Evolutionary conservation across 2,797 vertebrate species (phyloP).

Genomic region (Phylloscopus collybita): DNA sequence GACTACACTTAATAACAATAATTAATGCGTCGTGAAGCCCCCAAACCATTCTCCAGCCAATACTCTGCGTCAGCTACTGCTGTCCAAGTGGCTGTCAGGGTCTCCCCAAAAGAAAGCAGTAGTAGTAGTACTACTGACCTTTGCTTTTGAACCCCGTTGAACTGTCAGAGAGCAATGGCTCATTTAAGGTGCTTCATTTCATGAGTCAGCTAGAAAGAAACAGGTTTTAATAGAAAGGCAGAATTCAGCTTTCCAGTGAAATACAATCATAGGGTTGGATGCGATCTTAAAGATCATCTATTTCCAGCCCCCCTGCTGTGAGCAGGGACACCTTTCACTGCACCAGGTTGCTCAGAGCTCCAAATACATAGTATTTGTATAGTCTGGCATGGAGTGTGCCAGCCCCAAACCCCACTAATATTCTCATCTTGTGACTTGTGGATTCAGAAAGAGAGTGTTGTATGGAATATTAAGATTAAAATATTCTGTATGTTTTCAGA

Average conservation of each 20-base stretch:
- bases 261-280: neutral
- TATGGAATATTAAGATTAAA: neutral
- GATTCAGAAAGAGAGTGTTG: neutral
- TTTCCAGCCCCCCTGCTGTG: neutral
- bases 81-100: neutral
- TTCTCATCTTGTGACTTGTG: neutral
- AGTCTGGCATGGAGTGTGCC: neutral
- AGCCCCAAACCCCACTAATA: neutral
- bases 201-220: neutral
- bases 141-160: neutral
- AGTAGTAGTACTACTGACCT: no score
- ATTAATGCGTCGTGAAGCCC: neutral
- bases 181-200: neutral
- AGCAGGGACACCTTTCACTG: neutral
- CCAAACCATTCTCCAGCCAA: neutral
- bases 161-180: neutral
- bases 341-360: neutral
- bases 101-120: neutral
- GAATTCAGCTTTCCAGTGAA: neutral
- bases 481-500: neutral
- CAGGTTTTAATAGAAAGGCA: neutral
- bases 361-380: neutral
- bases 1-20: no score
- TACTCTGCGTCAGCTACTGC: rapidly evolving
- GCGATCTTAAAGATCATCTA: neutral